phyloP scores from a whole-genome alignment of 2,888 invertebrate species.

The Phorcus lineatus region DNA sequence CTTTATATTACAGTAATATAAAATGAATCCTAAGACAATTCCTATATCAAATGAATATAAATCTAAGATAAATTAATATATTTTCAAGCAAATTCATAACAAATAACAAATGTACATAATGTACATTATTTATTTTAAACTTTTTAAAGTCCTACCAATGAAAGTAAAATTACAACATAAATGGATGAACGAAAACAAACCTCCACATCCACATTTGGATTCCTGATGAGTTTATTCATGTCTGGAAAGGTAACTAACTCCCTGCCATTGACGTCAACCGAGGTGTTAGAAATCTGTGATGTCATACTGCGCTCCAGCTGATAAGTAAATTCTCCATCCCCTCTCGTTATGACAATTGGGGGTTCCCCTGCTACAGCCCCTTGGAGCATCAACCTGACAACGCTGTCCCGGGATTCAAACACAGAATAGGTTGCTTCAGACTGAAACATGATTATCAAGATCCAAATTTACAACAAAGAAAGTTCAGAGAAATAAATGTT shows the following conservation, averaged over 20 bases:
- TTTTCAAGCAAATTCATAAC: no score
- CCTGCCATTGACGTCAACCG: neutral
- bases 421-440: neutral
- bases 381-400: conserved; percentile 24
- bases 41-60: no score
- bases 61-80: no score
- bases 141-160: no score
- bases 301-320: conserved; percentile 11
- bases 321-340: conserved; percentile 9
- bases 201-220: conserved; percentile 7
- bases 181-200: neutral
- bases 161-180: no score
- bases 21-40: no score
- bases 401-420: neutral
- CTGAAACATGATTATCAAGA: neutral
- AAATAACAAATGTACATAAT: no score
- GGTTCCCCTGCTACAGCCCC: conserved; percentile 35
- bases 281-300: neutral
- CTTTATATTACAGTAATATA: no score
- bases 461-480: no score
- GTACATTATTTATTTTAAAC: no score
- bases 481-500: no score
- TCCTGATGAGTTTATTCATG: neutral
- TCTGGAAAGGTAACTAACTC: neutral
- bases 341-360: conserved; percentile 12